Evolutionary conservation across 2,888 invertebrate genomes (phyloP).

Genomic region (Agrochola litura): DNA sequence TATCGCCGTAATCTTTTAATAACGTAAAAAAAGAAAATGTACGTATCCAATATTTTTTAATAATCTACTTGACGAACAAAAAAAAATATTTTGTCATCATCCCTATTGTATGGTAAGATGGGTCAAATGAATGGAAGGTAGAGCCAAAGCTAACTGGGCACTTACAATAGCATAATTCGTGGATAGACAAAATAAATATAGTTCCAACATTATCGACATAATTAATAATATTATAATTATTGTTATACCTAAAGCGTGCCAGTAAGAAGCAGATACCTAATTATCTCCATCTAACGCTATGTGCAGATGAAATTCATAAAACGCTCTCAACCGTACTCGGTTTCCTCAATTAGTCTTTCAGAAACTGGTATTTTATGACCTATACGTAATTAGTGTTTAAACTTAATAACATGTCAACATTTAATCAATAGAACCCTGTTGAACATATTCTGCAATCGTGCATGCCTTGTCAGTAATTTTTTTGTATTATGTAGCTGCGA

Average conservation of each 20-base stretch:
- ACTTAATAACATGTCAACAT: conserved; percentile 36
- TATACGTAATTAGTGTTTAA: conserved; percentile 41
- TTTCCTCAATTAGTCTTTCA: conserved; percentile 37
- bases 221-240: neutral
- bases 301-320: conserved; percentile 37
- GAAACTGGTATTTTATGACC: conserved; percentile 14
- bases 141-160: neutral
- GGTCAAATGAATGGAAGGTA: neutral
- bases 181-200: neutral
- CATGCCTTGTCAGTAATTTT: conserved; percentile 62
- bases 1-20: too few species aligned
- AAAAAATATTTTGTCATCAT: too few species aligned
- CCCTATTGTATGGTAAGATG: neutral
- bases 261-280: conserved; percentile 14
- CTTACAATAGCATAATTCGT: neutral
- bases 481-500: conserved; percentile 54
- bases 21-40: too few species aligned
- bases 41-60: too few species aligned
- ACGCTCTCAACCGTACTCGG: conserved; percentile 26
- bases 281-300: neutral
- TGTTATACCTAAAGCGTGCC: neutral
- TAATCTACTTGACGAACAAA: too few species aligned
- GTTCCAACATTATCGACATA: neutral
- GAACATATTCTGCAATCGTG: conserved; percentile 45
- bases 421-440: conserved; percentile 51